Evolutionary conservation across 2,113 vertebrate species (phyloP), one percentile per base, ranked within the genome.

Genomic region (Bubo blakistoni): DNA sequence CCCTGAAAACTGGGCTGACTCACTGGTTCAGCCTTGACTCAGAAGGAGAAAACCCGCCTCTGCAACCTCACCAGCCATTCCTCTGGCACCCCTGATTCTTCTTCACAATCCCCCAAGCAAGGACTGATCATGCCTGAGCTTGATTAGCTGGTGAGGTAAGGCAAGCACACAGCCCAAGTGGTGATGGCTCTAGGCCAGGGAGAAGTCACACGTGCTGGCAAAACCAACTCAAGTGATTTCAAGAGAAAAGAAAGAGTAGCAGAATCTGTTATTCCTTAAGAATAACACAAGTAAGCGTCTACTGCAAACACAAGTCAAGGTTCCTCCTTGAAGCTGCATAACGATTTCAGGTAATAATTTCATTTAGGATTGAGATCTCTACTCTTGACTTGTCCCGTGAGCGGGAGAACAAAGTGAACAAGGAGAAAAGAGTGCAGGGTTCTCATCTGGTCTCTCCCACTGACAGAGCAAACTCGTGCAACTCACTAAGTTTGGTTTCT

Each of bases 301-400:
- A 34, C 58, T 61, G 42, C 58, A 92, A 92, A 55, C n/a, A 30
- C 40, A 70, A 44, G 27, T 57, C 24, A 20, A 63, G 13, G 24
- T 13, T 82, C 14, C 32, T 86, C 36, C 63, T 70, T 81, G 51
- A 92, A 76, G 59, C 1, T 47, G 14, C 1, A 0, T 22, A 73
- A 80, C 30, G 22, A 47, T 27, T 86, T 67, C 16, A 51, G 26
- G 26, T 32, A 59, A 49, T 81, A 36, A 42, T 73, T 82, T 86
- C 13, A 78, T 29, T 88, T 66, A n/a, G 27, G 42, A 79, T 7
- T 67, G 27, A 81, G 69, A 92, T 46, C n/a, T 88, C 46, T 36
- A 0, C 22, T 76, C 38, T 34, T 69, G 46, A 62, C 15, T 54
- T 73, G 24, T 13, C 26, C 55, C 0, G 0, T 26, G 55, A 49